phyloP scores from a whole-genome alignment of 2,113 vertebrate genomes.

The Sceloporus tristichus region DNA sequence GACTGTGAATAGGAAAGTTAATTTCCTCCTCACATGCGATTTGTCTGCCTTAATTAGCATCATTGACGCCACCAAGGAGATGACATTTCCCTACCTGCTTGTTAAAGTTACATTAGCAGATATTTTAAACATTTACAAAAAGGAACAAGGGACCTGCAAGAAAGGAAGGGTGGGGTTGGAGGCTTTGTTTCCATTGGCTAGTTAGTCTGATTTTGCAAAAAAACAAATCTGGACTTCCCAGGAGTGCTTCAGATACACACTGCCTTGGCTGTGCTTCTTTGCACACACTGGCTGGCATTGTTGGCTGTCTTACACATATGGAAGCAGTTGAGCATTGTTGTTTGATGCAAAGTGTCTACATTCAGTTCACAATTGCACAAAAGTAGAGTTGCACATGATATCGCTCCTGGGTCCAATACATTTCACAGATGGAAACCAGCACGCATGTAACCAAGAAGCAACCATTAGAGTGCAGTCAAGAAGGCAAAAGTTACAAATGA shows the following conservation, averaged over 20 bases:
- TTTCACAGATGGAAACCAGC: too few species aligned
- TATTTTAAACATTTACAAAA: conserved; percentile 47
- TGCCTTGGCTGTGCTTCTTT: background rate
- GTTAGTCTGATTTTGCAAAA: too few species aligned
- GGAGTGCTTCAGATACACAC: background rate
- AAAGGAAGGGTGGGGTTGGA: background rate
- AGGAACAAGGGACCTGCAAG: background rate
- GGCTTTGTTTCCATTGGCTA: background rate
- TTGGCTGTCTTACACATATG: too few species aligned
- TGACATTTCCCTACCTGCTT: conserved; percentile 66
- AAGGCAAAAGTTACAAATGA: too few species aligned
- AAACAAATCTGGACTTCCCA: background rate
- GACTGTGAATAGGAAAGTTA: conserved; percentile 62
- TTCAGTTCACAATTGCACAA: too few species aligned
- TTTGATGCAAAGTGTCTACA: too few species aligned
- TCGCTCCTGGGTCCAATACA: too few species aligned
- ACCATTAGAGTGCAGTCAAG: too few species aligned
- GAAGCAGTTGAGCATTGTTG: too few species aligned
- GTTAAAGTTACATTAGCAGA: conserved; percentile 65
- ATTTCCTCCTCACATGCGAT: conserved; percentile 67
- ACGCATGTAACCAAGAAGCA: too few species aligned
- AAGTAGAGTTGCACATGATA: too few species aligned
- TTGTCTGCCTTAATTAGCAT: conserved; percentile 72
- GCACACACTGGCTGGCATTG: too few species aligned
- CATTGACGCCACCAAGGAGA: conserved; percentile 45